A percentile compares a stretch with the other conserved stretches of the same genome.
Conservation (phyloP, 2,113 vertebrate genomes). For the Grallaria varia region DNA sequence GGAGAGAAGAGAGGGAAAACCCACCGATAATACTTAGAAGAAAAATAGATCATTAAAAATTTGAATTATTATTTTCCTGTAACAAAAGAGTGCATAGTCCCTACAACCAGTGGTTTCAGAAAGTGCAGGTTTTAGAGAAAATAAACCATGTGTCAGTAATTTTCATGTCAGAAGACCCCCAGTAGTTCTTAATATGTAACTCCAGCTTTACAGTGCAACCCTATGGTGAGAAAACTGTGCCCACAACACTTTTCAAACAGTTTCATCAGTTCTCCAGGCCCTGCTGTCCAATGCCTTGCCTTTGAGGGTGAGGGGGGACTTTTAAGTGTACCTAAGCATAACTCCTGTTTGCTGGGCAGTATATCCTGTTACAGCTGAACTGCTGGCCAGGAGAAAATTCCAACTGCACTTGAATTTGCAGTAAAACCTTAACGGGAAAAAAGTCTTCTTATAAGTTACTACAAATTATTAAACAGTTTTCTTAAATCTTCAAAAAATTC, state of each 20-base stretch:
- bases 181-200: conserved; percentile 44
- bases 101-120: background rate
- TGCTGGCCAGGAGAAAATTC: background rate
- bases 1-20: background rate
- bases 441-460: background rate
- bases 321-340: background rate
- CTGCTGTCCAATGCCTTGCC: background rate
- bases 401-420: background rate
- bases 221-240: conserved; percentile 10
- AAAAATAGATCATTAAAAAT: background rate
- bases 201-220: background rate
- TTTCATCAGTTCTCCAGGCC: background rate
- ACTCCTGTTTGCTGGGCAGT: background rate
- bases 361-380: background rate
- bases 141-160: conserved; percentile 30
- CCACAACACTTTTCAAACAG: background rate
- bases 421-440: background rate
- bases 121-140: background rate
- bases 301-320: background rate
- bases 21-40: background rate
- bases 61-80: background rate
- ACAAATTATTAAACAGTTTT: background rate
- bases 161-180: conserved; percentile 46
- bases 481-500: background rate
- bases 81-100: background rate